Evolutionary conservation across 2,797 vertebrate genomes (phyloP).

Genomic region (Microhierax caerulescens): DNA sequence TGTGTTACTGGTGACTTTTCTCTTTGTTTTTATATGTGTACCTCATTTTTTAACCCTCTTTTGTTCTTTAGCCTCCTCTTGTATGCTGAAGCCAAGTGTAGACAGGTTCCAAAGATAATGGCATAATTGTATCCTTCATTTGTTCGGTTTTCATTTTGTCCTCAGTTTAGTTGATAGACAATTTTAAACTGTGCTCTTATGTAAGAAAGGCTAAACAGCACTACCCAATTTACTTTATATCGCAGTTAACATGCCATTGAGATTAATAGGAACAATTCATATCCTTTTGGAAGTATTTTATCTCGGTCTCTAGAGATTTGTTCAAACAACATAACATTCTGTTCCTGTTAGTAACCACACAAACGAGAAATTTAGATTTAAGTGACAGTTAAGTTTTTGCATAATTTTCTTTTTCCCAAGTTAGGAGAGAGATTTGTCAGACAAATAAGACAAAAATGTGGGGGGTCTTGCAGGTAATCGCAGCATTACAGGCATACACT

Average conservation of each 20-base stretch:
- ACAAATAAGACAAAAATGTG: constrained; percentile 5
- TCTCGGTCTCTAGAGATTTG: not conserved
- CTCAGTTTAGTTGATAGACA: not conserved
- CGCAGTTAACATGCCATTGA: not conserved
- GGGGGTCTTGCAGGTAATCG: not conserved
- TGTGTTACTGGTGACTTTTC: not conserved
- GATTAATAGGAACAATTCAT: constrained; percentile 2
- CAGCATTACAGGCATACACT: not conserved
- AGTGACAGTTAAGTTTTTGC: constrained; percentile 21
- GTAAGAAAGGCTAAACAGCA: constrained; percentile 24
- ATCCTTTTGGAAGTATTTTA: constrained; percentile 28
- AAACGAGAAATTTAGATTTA: constrained; percentile 29
- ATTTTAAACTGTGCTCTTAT: not conserved
- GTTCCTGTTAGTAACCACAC: not conserved
- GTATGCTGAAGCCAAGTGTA: not conserved
- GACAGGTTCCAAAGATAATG: not conserved
- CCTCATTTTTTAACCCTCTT: not conserved
- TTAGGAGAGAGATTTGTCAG: constrained; percentile 5
- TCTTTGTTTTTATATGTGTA: not conserved
- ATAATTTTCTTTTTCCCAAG: not conserved
- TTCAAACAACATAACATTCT: constrained; percentile 26
- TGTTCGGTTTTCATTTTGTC: not conserved
- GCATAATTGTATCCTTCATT: not conserved
- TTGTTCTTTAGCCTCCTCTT: not conserved
- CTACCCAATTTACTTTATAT: not conserved